A percentile compares a stretch with the other conserved stretches of the same genome.
phyloP scores from a whole-genome alignment of 2,113 vertebrate genomes.

The Azemiops feae region DNA sequence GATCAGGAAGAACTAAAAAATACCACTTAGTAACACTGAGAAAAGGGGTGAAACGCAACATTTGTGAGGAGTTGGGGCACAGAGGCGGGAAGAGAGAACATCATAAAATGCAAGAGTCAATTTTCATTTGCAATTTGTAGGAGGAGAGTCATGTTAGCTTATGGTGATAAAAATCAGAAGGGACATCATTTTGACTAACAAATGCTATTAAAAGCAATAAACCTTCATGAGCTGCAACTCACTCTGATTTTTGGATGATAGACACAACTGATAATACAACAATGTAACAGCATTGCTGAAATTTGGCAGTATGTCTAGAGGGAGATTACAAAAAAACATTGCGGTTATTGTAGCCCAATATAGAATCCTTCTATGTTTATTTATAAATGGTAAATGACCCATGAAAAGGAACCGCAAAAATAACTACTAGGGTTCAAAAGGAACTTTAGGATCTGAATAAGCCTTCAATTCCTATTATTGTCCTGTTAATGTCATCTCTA shows the following conservation, averaged over 20 bases:
- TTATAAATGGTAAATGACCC: not conserved
- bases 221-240: not conserved
- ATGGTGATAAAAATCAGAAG: not conserved
- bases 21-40: constrained; percentile 19
- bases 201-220: not conserved
- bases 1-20: not conserved
- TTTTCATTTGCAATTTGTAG: not conserved
- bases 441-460: not conserved
- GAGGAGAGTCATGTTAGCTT: not conserved
- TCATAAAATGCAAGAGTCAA: not conserved
- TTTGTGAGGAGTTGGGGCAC: not conserved
- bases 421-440: not conserved
- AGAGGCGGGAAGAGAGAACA: not conserved
- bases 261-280: not conserved
- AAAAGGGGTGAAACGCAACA: not conserved
- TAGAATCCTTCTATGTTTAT: not conserved
- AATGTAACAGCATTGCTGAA: not conserved
- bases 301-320: not conserved
- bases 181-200: not conserved
- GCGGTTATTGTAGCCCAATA: not conserved
- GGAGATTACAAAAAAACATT: not conserved
- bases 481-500: not conserved
- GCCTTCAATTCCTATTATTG: not conserved
- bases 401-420: not conserved
- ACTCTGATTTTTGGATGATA: not conserved